phyloP scores from a whole-genome alignment of 2,888 invertebrate genomes.

The Lochmaea capreae region DNA sequence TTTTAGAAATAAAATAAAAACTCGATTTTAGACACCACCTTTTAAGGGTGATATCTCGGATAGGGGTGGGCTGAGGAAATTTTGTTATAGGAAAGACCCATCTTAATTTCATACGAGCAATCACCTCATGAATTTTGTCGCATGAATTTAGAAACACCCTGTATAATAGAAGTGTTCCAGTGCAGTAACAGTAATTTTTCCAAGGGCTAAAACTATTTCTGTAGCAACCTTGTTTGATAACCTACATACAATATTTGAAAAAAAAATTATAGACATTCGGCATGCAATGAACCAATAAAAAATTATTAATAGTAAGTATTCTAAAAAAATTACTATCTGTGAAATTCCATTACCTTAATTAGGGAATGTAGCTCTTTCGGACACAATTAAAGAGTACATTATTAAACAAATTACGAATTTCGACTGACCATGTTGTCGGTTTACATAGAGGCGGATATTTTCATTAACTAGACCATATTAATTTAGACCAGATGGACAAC shows the following conservation, averaged over 20 bases:
- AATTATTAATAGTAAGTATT: background rate
- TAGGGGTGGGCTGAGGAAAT: too few relatives aligned
- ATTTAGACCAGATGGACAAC: too few relatives aligned
- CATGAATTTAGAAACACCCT: too few relatives aligned
- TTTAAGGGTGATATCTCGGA: too few relatives aligned
- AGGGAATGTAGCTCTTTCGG: background rate
- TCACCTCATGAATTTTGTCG: too few relatives aligned
- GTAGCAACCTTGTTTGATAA: background rate
- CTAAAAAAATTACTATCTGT: background rate
- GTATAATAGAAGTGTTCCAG: too few relatives aligned
- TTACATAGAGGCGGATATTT: constrained; percentile 4
- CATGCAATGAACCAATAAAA: background rate
- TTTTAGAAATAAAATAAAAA: too few relatives aligned
- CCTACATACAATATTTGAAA: background rate
- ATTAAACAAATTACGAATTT: background rate
- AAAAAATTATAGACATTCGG: background rate
- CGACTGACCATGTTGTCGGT: background rate
- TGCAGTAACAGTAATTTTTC: too few relatives aligned
- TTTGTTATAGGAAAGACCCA: too few relatives aligned
- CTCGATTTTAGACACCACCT: too few relatives aligned
- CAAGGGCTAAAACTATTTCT: background rate
- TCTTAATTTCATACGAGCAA: too few relatives aligned
- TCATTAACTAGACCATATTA: constrained; percentile 2
- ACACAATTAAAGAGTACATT: background rate
- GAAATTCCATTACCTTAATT: background rate